A percentile compares a stretch with the other conserved stretches of the same genome.
These are phyloP conservation scores for Dasyprocta punctata DNA, from an alignment of 2,113 vertebrate species.

Conservation along the genomic window DNA sequence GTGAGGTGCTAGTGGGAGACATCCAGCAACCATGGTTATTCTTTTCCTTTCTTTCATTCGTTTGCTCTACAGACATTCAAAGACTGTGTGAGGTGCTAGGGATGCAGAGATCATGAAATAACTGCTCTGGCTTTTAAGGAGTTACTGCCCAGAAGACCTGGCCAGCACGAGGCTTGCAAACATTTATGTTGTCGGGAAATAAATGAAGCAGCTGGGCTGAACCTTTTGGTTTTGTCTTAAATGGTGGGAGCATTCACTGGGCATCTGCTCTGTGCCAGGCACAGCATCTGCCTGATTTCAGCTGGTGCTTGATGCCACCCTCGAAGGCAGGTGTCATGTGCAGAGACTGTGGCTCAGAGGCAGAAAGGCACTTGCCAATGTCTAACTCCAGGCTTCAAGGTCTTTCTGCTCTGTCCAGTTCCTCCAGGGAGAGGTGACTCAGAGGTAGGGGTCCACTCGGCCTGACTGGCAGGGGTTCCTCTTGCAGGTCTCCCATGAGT, in stretches of 20 bases:
- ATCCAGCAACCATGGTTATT: not conserved
- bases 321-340: not conserved
- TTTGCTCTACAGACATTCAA: not conserved
- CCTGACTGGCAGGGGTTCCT: not conserved
- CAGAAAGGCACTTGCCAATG: not conserved
- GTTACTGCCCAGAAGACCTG: not conserved
- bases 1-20: not conserved
- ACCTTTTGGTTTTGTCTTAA: not conserved
- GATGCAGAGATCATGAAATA: not conserved
- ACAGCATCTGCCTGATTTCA: accelerated
- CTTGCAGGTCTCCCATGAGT: not conserved
- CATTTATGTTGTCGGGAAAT: not conserved
- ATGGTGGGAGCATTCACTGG: not conserved
- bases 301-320: not conserved
- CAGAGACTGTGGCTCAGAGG: not conserved
- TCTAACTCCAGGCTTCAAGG: not conserved
- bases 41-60: not conserved
- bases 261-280: not conserved
- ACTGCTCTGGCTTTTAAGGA: not conserved
- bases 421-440: not conserved
- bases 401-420: not conserved
- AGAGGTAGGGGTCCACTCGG: not conserved
- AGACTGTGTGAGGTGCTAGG: not conserved
- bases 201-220: not conserved
- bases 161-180: not conserved